phyloP scores from a whole-genome alignment of 2,888 invertebrate species.

The Ectropis crepuscularia region DNA sequence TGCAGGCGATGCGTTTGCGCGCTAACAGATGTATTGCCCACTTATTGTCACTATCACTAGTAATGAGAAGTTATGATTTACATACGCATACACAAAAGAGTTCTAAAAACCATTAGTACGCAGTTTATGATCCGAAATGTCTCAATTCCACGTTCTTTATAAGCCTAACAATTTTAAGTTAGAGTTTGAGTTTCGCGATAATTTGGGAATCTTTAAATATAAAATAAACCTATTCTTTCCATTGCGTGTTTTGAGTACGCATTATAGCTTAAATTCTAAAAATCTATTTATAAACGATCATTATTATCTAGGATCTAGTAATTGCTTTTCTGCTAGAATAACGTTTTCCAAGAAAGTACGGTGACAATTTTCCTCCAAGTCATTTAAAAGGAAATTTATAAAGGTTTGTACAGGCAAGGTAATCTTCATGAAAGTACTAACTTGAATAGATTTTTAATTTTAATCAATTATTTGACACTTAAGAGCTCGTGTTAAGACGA shows the following conservation, averaged over 20 bases:
- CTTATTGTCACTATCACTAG: constrained; percentile 3
- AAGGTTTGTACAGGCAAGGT: no score
- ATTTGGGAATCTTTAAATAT: no score
- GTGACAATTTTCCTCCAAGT: neutral
- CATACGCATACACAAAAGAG: neutral
- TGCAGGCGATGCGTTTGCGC: constrained; percentile 39
- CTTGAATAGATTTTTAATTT: neutral
- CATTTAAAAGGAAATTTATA: neutral
- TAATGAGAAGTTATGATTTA: neutral
- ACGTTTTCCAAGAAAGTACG: neutral
- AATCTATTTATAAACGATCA: no score
- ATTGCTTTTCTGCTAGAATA: neutral
- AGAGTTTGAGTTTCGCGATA: no score
- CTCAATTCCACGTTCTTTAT: no score
- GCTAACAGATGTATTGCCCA: constrained; percentile 19
- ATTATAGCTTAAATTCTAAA: no score
- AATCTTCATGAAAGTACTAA: neutral
- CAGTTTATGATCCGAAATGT: no score
- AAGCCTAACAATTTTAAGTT: no score
- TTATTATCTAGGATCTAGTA: neutral
- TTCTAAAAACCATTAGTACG: no score
- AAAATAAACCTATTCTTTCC: no score
- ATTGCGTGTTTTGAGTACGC: no score
- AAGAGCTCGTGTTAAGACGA: neutral
- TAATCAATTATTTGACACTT: neutral